phyloP scores from a whole-genome alignment of 2,113 vertebrate genomes.

The Dromiciops gliroides region DNA sequence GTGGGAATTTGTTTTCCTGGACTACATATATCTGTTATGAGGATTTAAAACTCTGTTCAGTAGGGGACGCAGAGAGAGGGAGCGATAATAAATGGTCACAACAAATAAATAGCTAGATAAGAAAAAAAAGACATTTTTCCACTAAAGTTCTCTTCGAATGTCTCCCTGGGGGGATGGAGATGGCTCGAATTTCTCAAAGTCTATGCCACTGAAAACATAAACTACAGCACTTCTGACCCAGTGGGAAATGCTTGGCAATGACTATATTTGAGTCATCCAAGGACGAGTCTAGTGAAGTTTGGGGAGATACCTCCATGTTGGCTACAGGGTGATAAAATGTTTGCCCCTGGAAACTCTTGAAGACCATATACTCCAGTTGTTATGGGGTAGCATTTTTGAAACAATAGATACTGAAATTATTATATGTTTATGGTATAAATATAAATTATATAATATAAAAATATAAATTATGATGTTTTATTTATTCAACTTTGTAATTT shows the following conservation, averaged over 20 bases:
- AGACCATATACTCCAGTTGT: neutral
- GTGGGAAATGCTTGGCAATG: neutral
- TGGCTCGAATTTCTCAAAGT: neutral
- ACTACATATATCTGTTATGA: neutral
- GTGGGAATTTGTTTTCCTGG: neutral
- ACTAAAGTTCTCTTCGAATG: neutral
- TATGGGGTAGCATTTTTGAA: neutral
- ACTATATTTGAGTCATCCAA: neutral
- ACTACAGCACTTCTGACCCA: neutral
- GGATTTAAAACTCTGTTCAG: neutral
- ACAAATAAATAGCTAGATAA: neutral
- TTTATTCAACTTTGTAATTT: too few relatives aligned
- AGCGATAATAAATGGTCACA: neutral
- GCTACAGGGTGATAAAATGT: neutral
- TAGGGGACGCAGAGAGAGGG: neutral
- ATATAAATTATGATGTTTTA: too few relatives aligned
- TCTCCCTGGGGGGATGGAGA: neutral
- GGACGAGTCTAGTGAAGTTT: neutral
- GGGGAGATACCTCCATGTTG: neutral
- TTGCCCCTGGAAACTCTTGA: neutral
- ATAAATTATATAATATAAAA: too few relatives aligned
- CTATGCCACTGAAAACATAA: neutral
- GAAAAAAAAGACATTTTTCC: neutral
- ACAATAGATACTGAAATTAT: neutral
- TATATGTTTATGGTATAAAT: too few relatives aligned